phyloP scores from a whole-genome alignment of 2,888 invertebrate species.

The Pachydiplax longipennis region DNA sequence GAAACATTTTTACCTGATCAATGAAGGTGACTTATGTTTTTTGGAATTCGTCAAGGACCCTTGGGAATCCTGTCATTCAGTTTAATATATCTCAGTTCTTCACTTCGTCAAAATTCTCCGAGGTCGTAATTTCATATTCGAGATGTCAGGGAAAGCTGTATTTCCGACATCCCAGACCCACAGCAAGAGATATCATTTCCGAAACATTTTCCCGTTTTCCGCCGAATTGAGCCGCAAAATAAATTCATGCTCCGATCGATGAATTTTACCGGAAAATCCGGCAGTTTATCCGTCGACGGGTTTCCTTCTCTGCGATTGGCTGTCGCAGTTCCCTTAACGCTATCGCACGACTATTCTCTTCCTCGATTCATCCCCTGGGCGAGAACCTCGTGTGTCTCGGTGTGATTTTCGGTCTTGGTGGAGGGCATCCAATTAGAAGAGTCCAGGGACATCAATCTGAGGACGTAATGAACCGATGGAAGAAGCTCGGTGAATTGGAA shows the following conservation, averaged over 20 bases:
- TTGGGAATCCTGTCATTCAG: too few species aligned
- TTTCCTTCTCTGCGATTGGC: background rate
- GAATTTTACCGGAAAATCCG: background rate
- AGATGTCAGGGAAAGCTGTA: background rate
- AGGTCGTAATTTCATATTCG: background rate
- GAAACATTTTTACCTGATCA: too few species aligned
- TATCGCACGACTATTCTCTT: background rate
- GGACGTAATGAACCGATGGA: slow-evolving; percentile 36
- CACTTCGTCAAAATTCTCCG: background rate
- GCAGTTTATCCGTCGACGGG: background rate
- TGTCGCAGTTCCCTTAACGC: background rate
- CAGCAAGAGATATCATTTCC: too few species aligned
- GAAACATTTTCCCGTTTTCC: too few species aligned
- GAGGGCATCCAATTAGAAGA: slow-evolving; percentile 35
- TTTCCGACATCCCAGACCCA: background rate
- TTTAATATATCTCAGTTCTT: too few species aligned
- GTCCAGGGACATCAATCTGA: slow-evolving; percentile 40
- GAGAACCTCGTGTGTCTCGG: background rate
- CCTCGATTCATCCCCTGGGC: background rate
- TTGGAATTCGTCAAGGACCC: too few species aligned
- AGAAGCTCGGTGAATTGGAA: slow-evolving; percentile 8
- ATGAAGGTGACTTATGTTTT: too few species aligned
- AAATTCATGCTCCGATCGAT: background rate
- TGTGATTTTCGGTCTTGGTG: slow-evolving; percentile 10
- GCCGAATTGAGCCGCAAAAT: too few species aligned